phyloP scores from a whole-genome alignment of 2,113 vertebrate genomes.

The Takifugu flavidus region DNA sequence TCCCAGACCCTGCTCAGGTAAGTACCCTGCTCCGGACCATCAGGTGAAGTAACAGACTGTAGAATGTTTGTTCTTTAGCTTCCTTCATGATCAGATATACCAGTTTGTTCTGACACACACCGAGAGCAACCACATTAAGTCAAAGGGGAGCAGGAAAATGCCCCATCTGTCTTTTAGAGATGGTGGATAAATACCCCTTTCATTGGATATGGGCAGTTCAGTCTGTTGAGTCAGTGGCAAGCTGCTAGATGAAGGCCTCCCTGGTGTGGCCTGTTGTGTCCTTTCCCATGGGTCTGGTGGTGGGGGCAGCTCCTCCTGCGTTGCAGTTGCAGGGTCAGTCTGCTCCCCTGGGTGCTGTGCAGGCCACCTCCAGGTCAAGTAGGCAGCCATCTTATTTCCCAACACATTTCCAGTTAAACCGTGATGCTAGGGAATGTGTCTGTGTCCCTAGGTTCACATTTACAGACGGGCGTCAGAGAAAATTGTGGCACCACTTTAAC shows the following conservation, averaged over 20 bases:
- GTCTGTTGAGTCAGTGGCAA: slow-evolving; percentile 55
- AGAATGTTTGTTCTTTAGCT: slow-evolving; percentile 50
- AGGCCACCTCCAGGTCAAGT: slow-evolving; percentile 59
- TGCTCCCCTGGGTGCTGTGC: slow-evolving; percentile 53
- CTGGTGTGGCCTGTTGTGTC: slow-evolving; percentile 33
- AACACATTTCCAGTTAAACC: slow-evolving; percentile 3
- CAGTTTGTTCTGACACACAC: slow-evolving; percentile 26
- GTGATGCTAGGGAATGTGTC: neutral
- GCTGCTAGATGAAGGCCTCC: slow-evolving; percentile 40
- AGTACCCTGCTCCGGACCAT: slow-evolving; percentile 77
- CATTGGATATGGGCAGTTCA: slow-evolving; percentile 4
- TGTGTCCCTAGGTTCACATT: slow-evolving; percentile 2
- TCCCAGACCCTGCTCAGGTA: slow-evolving; percentile 99
- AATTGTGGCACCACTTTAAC: slow-evolving; percentile 8
- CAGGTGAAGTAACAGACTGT: slow-evolving; percentile 72
- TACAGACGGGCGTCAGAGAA: neutral
- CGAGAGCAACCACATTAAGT: slow-evolving; percentile 24
- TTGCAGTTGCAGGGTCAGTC: slow-evolving; percentile 51
- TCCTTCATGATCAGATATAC: slow-evolving; percentile 29
- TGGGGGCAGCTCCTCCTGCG: slow-evolving; percentile 32
- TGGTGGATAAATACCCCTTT: neutral
- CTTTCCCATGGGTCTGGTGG: slow-evolving; percentile 37
- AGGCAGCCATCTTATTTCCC: slow-evolving; percentile 57
- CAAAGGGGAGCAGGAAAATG: slow-evolving; percentile 1
- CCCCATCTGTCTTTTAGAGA: neutral